Evolutionary conservation across 2,113 vertebrate species (phyloP), one percentile per base, ranked within the genome.

Genomic region (Ibidorhyncha struthersii): DNA sequence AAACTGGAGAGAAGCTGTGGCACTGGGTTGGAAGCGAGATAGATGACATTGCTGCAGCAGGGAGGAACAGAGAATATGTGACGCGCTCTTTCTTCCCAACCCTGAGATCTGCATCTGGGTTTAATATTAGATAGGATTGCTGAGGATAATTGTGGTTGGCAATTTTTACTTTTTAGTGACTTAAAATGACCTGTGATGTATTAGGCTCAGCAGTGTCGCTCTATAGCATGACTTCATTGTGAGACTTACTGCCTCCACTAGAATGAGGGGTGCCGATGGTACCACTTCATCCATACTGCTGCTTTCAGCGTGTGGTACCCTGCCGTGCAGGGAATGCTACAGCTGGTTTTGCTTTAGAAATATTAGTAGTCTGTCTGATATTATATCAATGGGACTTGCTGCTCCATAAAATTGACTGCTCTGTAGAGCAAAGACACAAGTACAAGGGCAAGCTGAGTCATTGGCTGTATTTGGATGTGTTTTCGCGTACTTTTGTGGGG

Each of bases 401-500:
- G 71, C 85, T 97, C 74, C 7, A 20, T 91, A 83, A 95, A 93
- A 88, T 67, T 52, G 55, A 70, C 84, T 77, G 79, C 63, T 83
- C 41, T 83, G 40, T 91, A 59, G 71, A 89, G 82, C 45, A 77
- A 63, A 92, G 93, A 74, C 59, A 52, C 69, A 50, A 91, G 82
- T 71, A 82, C 89, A 88, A 94, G 89, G 91, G 79, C 87, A 96
- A 70, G 74, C 93, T 83, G 78, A 96, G 71, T 91, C 87, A 91
- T 5, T 87, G 84, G 65, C 78, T 96, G 58, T 93, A n/a, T 95
- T 95, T 90, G 82, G 87, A 90, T 97, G 58, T 78, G 81, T 77
- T 95, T 96, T 93, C 13, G 10, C 67, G 12, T 79, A 76, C 20
- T 95, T 91, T 79, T 92, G 53, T 84, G 81, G 67, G 53, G 78